Evolutionary conservation across 2,113 vertebrate species (phyloP).

Genomic region (Xiphophorus hellerii): DNA sequence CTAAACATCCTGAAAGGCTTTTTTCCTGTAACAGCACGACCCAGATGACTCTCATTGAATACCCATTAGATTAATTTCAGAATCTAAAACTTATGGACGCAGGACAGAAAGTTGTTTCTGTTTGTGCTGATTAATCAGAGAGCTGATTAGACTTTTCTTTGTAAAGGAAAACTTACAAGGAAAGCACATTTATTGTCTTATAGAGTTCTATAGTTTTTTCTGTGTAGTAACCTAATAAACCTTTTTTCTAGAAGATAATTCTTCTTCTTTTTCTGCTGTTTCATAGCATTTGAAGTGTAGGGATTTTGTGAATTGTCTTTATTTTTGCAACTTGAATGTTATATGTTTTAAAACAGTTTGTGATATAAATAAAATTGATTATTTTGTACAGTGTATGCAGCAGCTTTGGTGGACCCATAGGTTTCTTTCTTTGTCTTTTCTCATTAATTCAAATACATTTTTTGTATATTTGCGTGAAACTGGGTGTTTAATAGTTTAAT

Average conservation of each 20-base stretch:
- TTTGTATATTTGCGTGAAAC: too few species aligned
- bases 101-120: background rate
- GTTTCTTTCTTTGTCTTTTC: too few species aligned
- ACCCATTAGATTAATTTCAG: background rate
- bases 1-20: background rate
- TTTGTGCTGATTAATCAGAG: background rate
- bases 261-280: constrained; percentile 2
- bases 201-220: background rate
- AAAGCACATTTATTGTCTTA: background rate
- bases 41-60: background rate
- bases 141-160: background rate
- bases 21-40: background rate
- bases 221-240: background rate
- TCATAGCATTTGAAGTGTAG: background rate
- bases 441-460: too few species aligned
- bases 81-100: background rate
- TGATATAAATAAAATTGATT: background rate
- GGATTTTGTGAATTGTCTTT: background rate
- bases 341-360: background rate
- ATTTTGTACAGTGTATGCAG: background rate
- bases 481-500: too few species aligned
- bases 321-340: constrained; percentile 15
- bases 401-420: background rate
- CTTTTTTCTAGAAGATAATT: background rate
- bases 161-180: background rate